Base-by-base conservation (phyloP, 2,888 invertebrate genomes). In the Drosophila pseudotakahashii region DNA sequence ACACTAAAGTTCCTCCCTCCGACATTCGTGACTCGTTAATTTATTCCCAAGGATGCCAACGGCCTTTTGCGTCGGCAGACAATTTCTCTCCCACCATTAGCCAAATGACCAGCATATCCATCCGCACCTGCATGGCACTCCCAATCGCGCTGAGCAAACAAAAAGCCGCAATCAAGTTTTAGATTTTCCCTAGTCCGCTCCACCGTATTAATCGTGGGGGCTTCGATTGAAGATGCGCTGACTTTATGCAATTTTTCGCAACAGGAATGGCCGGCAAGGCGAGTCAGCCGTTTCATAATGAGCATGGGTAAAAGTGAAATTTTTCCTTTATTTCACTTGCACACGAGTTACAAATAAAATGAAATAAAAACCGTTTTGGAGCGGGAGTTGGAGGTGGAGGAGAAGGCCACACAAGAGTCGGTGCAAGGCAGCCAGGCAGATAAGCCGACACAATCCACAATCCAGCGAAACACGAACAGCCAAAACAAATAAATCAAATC, bases 401-500 rank as follows among this genome's bases (percentile, higher is more conserved):
- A 54, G 64, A 73, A 68, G 68, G 77, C 64, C 69, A 73, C 58
- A 73, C 61, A 63, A 68, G 73, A 61, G 61, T 13, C 55, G 32
- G 61, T 39, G 79, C 63, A 67, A 74, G 67, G 67, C 52, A 71
- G 72, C 79, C 54, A 68, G 53, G 63, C 39, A 63, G 61, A 73
- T 66, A 76, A 67, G 60, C 71, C 4, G 58, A 32, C 68, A 47
- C 53, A 45, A 61, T 42, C 34, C 71, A 47, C 53, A 45, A 61
- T 42, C 53, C 63, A 64, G 59, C 77, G 70, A 76, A 74, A 76
- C 84, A 77, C 75, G 77, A 73, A 77, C 73, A 73, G 64, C 69
- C 57, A 78, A 76, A 82, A 62, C 73, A 84, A 84, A 84, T 84
- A 84, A 85, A 88, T 88, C 85, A 84, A 87, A 81, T 71, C 73